These are phyloP conservation scores for Promerops cafer DNA, from an alignment of 2,113 vertebrate genomes.

Conservation along the genomic window DNA sequence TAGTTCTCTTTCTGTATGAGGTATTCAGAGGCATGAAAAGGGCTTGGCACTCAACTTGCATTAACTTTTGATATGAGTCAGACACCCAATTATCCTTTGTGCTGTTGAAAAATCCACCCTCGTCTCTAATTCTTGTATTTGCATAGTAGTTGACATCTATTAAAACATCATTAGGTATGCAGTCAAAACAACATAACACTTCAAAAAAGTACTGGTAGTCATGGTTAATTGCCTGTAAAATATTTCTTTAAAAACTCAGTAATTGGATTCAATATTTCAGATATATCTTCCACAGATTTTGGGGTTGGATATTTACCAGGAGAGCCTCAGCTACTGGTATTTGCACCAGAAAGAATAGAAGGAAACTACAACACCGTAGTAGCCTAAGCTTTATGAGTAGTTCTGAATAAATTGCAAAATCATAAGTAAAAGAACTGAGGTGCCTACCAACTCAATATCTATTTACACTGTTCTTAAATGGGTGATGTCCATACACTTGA, in stretches of 20 bases:
- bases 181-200: conserved; percentile 51
- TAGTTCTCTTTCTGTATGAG: neutral
- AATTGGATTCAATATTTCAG: conserved; percentile 18
- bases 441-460: neutral
- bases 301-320: neutral
- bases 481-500: neutral
- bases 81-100: conserved; percentile 10
- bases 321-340: neutral
- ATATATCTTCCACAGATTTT: neutral
- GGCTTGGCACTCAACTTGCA: neutral
- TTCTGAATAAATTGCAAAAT: neutral
- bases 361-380: neutral
- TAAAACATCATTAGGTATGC: conserved; percentile 22
- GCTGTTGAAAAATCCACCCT: conserved; percentile 30
- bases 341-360: neutral
- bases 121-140: neutral
- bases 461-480: neutral
- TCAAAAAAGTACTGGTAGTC: conserved; percentile 25
- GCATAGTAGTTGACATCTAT: conserved; percentile 13
- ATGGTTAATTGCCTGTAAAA: conserved; percentile 15
- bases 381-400: neutral
- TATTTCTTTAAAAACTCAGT: neutral
- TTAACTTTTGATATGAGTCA: conserved; percentile 17
- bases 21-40: neutral
- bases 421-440: neutral